Base-by-base conservation (phyloP, 2,888 invertebrate species). In the Latrodectus elegans region DNA sequence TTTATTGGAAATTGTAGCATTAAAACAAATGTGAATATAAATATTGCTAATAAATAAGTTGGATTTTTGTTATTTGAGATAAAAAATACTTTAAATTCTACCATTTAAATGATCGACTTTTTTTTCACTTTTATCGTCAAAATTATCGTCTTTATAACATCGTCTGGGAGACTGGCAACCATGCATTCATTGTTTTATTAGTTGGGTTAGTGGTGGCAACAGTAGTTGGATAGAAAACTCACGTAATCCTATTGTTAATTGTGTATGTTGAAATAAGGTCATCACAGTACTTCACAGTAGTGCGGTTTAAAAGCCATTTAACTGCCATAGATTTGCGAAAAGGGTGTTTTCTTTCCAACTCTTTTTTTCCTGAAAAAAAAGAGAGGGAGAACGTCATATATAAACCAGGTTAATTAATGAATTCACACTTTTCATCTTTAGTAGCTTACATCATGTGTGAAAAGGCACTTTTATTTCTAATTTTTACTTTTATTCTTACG, bases 241-340 rank as follows among this genome's bases (percentile, higher is more conserved):
- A 86, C 86, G 86, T 60, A 76, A 76, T 70, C 55, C 85, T 53
- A 81, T 86, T 86, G 86, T 86, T 86, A 86, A 86, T 86, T 86
- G 86, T 86, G 49, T 70, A 17, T 15, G 15, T 80, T 53, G 52
- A 72, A 86, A 86, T 76, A 74, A 65, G 86, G 86, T 86, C 86
- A 77, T n/a, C 10, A 12, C 26, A 68, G 86, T 52, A 75, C 53
- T 70, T 75, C 70, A 68, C 55, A 71, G 79, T 22, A 55, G 51
- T 17, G 38, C 10, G 17, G 8, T 15, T 53, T 38, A 53, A 68
- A 55, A 74, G 51, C 68, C 70, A 55, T 49, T 67, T 65, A 81
- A 81, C 70, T 49, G 49, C 74, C 65, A 51, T 64, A 60, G n/a
- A 51, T 78, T 49, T 78, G 52, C 4, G 49, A 65, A 64, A 64